Evolutionary conservation across 2,888 invertebrate genomes (phyloP), one percentile per base, ranked within the genome.

Genomic region (Thecophora atra): DNA sequence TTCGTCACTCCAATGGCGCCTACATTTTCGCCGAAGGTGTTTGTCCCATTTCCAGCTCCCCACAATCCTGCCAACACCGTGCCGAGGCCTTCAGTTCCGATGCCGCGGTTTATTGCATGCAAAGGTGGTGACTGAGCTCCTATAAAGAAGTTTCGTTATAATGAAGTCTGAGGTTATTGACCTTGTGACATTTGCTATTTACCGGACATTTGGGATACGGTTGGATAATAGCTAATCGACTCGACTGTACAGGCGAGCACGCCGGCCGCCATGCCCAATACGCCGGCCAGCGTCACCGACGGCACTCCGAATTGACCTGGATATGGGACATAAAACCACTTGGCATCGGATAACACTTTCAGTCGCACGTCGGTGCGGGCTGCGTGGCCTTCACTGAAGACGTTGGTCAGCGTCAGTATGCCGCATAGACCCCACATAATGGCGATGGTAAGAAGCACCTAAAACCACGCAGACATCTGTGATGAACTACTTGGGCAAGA

Each of bases 21-120:
- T 54, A 96, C 94, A 83, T 96, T 96, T 84, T 95, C 95, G 0
- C 94, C 94, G 82, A 96, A 96, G 3, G 95, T 95, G 78, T 95
- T 96, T 63, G 95, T 94, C 0, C 95, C 95, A 80, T 94, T 94
- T 1, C 94, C 95, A 37, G 93, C 83, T 8, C 96, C 96, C 91
- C 94, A 94, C 5, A 95, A 88, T 0, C 95, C 96, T 0, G 94
- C 94, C 58, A 96, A 86, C 71, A 95, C 88, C 0, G 94, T 94
- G n/a, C 94, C 94, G 0, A 95, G 84, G 0, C 95, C 96, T 85
- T 96, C 96, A 0, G 93, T 91, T 47, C 92, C 92, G 47, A 95
- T 92, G 0, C 96, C 96, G 54, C 96, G 89, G 86, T 96, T 96
- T 78, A 96, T 93, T 0, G 95, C 95, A 84, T 95, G 94, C 8